Percentiles rank a stretch among this genome's conserved stretches.
Evolutionary conservation across 2,113 vertebrate genomes (phyloP).

Genomic region (Genyomyrus donnyi): DNA sequence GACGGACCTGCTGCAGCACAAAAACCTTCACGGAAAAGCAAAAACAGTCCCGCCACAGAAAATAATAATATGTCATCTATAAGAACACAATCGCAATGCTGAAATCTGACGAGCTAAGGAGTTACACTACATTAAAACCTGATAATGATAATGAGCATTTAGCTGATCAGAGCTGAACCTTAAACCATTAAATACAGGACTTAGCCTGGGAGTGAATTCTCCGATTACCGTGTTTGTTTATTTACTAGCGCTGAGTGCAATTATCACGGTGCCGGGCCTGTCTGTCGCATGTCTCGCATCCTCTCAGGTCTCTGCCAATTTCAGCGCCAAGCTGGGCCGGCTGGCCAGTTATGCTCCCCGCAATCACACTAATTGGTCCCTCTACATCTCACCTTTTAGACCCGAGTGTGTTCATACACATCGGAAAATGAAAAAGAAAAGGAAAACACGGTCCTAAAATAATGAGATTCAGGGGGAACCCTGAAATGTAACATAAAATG

Average conservation of each 20-base stretch:
- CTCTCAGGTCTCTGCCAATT: constrained; percentile 37
- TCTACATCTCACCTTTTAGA: constrained; percentile 61
- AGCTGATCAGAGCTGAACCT: not conserved
- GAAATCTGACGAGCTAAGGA: not conserved
- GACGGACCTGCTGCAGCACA: not conserved
- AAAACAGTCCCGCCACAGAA: not conserved
- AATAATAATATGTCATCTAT: not conserved
- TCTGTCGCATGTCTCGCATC: constrained; percentile 40
- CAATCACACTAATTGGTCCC: constrained; percentile 69
- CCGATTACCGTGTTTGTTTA: not conserved
- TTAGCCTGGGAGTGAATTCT: not conserved
- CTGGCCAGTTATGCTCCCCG: constrained; percentile 51
- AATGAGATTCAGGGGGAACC: constrained; percentile 64
- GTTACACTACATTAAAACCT: not conserved
- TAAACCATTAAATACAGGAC: not conserved
- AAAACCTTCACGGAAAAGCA: not conserved
- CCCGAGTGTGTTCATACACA: constrained; percentile 62
- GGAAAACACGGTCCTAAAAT: constrained; percentile 63
- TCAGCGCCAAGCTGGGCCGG: constrained; percentile 55
- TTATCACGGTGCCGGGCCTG: not conserved
- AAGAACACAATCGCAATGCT: not conserved
- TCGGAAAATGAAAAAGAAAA: constrained; percentile 62
- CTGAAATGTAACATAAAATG: constrained; percentile 62
- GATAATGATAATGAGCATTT: not conserved
- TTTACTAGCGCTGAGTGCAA: not conserved